A percentile compares a stretch with the other conserved stretches of the same genome.
Evolutionary conservation across 1,140 invertebrate species (phyloP).

Genomic region (Hyphantria cunea): DNA sequence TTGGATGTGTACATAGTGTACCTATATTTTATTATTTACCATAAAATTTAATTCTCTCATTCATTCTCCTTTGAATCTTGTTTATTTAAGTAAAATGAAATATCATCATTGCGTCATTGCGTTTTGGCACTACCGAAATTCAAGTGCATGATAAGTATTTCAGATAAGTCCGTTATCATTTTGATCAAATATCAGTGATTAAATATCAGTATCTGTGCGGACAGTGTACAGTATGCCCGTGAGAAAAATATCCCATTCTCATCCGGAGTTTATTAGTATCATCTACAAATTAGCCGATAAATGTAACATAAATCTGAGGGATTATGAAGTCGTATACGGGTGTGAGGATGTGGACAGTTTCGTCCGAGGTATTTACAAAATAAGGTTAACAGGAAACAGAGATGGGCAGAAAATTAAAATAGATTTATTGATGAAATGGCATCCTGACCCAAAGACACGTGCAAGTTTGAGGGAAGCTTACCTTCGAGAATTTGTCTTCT

Average conservation of each 20-base stretch:
- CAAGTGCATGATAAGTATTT: neutral
- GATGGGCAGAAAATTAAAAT: slow-evolving; percentile 48
- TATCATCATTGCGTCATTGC: too few relatives aligned
- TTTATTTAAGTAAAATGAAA: too few relatives aligned
- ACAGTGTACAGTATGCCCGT: slow-evolving; percentile 41
- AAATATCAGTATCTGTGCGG: slow-evolving; percentile 28
- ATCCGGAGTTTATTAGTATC: slow-evolving; percentile 53
- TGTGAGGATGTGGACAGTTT: slow-evolving; percentile 55
- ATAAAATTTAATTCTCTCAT: too few relatives aligned
- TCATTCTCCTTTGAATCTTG: too few relatives aligned
- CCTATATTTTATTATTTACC: too few relatives aligned
- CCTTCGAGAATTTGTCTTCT: slow-evolving; percentile 50
- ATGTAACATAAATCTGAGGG: slow-evolving; percentile 44
- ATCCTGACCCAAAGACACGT: slow-evolving; percentile 45
- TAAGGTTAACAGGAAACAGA: slow-evolving; percentile 45
- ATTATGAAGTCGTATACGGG: slow-evolving; percentile 46
- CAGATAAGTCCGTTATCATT: neutral
- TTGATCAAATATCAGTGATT: neutral
- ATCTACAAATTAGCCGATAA: slow-evolving; percentile 50
- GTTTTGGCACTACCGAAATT: neutral
- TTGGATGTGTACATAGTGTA: too few relatives aligned
- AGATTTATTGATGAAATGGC: slow-evolving; percentile 56
- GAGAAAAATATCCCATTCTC: slow-evolving; percentile 53
- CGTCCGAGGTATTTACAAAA: slow-evolving; percentile 47
- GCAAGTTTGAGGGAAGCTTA: slow-evolving; percentile 49